Base-by-base conservation (phyloP, 1,140 invertebrate genomes). In the Caenorhabditis brenneri region DNA sequence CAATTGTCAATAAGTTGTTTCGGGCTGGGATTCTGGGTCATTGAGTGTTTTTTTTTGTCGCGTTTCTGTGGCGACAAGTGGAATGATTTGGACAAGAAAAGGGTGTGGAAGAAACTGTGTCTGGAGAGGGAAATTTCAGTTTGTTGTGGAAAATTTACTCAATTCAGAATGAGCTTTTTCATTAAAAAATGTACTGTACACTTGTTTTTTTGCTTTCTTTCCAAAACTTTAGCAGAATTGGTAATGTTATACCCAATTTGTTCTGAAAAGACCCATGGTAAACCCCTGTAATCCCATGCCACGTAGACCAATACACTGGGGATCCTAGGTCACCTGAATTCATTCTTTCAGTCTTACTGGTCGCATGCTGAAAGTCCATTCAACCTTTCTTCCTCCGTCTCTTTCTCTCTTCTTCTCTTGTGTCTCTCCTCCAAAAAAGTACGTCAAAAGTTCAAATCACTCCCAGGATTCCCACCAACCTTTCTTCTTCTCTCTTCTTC, bases 391-490 rank as follows among this genome's bases (percentile, higher is more conserved):
- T 29, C 16, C 42, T 51, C n/a, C n/a, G n/a, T 51, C 49, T n/a
- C 22, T 51, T 51, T 51, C 19, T 51, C 49, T 51, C n/a, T n/a
- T n/a, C n/a, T n/a, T n/a, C n/a, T n/a, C 39, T 12, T 9, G 53
- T 9, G 7, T n/a, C 24, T 3, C 49, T 51, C 16, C 15, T 19
- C 5, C 15, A 51, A 51, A 51, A 51, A 65, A 65, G 58, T 65
- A 33, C 29, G 16, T 42, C n/a, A 42, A 74, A 42, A 74, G 65
- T 74, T 74, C 65, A 74, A 74, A 74, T 74, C 65, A 74, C 65
- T 74, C 65, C n/a, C 33, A 42, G 39, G 39, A 42, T 42, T 7
- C 29, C 27, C 15, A 10, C 10, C 31, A 27, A 7, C n/a, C 46
- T 74, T 24, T 31, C 22, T 15, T n/a, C 10, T 22, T 19, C 31